Percentiles rank a stretch among this genome's conserved stretches.
These are phyloP conservation scores for Tiaroga cobitis DNA, from an alignment of 2,797 vertebrate species.

Conservation along the genomic window DNA sequence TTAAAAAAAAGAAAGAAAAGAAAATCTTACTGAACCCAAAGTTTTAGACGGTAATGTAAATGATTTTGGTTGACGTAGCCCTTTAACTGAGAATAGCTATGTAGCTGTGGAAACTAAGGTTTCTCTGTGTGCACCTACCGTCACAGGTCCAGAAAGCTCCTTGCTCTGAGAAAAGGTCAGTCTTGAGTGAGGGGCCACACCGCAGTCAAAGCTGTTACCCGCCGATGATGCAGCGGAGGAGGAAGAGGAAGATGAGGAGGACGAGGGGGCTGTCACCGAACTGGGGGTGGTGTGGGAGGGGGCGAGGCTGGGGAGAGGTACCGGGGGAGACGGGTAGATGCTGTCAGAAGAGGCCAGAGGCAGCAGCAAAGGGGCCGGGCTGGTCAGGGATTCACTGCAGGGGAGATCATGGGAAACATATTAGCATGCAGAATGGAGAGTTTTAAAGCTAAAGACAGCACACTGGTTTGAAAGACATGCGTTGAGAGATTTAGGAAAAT, in stretches of 20 bases:
- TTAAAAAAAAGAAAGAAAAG: not conserved
- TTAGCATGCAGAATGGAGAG: conserved; percentile 34
- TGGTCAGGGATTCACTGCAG: conserved; percentile 87
- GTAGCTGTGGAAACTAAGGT: not conserved
- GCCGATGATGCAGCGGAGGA: conserved; percentile 78
- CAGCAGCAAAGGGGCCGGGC: conserved; percentile 83
- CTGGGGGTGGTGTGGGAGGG: conserved; percentile 69
- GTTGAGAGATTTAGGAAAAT: conserved; percentile 30
- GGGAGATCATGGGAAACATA: conserved; percentile 7
- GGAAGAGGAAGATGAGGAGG: conserved; percentile 69
- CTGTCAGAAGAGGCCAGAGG: conserved; percentile 86
- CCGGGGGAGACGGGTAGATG: conserved; percentile 83
- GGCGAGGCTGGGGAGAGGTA: conserved; percentile 82
- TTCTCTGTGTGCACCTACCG: conserved; percentile 73
- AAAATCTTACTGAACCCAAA: not conserved
- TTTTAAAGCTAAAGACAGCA: conserved; percentile 16
- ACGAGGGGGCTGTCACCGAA: conserved; percentile 73
- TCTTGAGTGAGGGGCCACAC: conserved; percentile 81
- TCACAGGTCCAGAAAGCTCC: conserved; percentile 80
- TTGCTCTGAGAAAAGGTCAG: conserved; percentile 80
- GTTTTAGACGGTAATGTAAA: not conserved
- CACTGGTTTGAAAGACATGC: conserved; percentile 27
- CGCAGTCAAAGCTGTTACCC: conserved; percentile 84
- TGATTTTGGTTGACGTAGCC: not conserved
- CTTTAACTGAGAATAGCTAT: not conserved